These are phyloP conservation scores for Tigriopus japonicus DNA, from an alignment of 1,140 invertebrate genomes.

Conservation along the genomic window DNA sequence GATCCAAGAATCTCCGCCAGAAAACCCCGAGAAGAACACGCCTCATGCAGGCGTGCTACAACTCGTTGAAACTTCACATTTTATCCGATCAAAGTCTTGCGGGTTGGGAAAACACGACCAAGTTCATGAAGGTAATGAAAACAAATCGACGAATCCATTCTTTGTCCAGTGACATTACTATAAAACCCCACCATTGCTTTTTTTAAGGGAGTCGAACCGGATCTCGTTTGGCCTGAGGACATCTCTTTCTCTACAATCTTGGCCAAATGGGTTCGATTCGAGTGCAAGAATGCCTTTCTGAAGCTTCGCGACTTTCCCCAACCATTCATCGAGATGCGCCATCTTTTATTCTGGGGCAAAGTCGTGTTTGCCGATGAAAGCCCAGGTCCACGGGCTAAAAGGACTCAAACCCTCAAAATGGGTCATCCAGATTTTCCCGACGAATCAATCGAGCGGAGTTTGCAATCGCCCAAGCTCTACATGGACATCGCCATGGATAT, in stretches of 20 bases:
- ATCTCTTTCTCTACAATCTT: conserved; percentile 82
- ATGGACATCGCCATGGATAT: conserved; percentile 93
- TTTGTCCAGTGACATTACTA: not conserved
- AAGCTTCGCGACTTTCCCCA: conserved; percentile 90
- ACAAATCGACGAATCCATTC: not conserved
- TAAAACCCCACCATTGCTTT: not conserved
- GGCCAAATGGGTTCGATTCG: conserved; percentile 63
- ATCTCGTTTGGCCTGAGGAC: conserved; percentile 72
- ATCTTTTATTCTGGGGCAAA: conserved; percentile 45
- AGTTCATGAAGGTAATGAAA: conserved; percentile 2
- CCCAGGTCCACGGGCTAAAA: conserved; percentile 27
- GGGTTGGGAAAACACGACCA: not conserved
- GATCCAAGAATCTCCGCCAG: conserved; percentile 36
- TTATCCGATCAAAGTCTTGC: not conserved
- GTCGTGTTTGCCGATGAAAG: conserved; percentile 4
- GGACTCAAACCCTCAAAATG: conserved; percentile 29
- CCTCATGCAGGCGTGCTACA: not conserved
- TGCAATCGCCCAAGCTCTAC: conserved; percentile 90
- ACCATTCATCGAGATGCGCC: conserved; percentile 59
- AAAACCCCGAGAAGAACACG: not conserved
- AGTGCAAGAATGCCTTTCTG: conserved; percentile 63
- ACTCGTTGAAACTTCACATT: not conserved
- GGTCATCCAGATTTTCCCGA: conserved; percentile 29
- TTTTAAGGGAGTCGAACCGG: conserved; percentile 13
- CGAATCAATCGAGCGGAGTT: conserved; percentile 40